Conservation (phyloP, 2,888 invertebrate genomes). For the Punctoribates punctum region DNA sequence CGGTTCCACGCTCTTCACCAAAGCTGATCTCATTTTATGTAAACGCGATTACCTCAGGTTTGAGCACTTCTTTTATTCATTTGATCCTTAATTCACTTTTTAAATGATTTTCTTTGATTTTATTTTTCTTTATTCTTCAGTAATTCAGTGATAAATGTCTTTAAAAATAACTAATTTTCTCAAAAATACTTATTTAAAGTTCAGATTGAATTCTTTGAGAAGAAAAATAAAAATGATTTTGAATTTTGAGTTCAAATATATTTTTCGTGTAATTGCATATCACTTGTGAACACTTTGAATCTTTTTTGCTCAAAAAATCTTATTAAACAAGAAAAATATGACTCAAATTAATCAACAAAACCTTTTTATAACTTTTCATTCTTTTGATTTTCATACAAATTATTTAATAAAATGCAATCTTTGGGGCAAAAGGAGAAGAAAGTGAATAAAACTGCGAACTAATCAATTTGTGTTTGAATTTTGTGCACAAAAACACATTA, state of each 20-base stretch:
- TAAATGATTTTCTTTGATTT: background rate
- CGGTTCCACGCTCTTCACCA: slow-evolving; percentile 82
- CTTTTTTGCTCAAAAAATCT: background rate
- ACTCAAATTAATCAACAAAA: slow-evolving; percentile 23
- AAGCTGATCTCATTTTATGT: slow-evolving; percentile 84
- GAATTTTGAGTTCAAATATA: background rate
- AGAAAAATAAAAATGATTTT: background rate
- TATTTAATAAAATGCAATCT: background rate
- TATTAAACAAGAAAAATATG: background rate
- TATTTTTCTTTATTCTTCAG: background rate
- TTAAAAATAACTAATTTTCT: background rate
- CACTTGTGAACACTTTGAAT: background rate
- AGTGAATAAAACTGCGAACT: background rate
- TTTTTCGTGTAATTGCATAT: slow-evolving; percentile 7
- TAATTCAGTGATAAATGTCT: slow-evolving; percentile 3
- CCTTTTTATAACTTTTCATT: background rate
- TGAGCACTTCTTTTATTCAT: slow-evolving; percentile 46
- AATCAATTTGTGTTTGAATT: slow-evolving; percentile 8
- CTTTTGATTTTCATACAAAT: slow-evolving; percentile 12
- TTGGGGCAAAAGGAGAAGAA: background rate
- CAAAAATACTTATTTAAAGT: background rate
- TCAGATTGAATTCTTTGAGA: background rate
- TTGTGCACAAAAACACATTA: no score
- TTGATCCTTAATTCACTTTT: background rate
- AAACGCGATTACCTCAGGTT: slow-evolving; percentile 88